A percentile compares a stretch with the other conserved stretches of the same genome.
Evolutionary conservation across 2,888 invertebrate species (phyloP).

Genomic region (Mesochorus sp.): DNA sequence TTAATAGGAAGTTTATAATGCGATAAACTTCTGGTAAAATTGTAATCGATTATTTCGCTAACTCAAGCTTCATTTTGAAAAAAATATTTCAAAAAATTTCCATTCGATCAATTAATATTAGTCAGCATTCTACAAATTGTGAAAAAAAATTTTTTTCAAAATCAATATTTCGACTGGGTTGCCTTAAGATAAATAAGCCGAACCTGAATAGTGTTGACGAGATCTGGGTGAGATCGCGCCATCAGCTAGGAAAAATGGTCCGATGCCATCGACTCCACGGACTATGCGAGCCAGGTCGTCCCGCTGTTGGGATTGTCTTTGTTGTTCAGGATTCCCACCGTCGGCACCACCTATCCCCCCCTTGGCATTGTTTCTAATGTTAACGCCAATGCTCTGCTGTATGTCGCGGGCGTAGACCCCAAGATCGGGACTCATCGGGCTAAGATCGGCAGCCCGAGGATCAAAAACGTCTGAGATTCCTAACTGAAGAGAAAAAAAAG

Average conservation of each 20-base stretch:
- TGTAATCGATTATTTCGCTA: too few relatives aligned
- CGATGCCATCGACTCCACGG: conserved; percentile 28
- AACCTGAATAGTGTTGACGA: conserved; percentile 29
- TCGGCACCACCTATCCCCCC: conserved; percentile 79
- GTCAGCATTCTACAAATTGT: too few relatives aligned
- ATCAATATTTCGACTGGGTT: too few relatives aligned
- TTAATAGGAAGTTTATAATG: too few relatives aligned
- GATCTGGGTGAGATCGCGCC: conserved; percentile 46
- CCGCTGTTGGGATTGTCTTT: background rate
- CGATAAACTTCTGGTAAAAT: too few relatives aligned
- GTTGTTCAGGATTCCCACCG: conserved; percentile 33
- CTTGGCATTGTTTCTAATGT: conserved; percentile 90
- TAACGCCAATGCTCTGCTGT: conserved; percentile 92
- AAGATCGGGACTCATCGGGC: conserved; percentile 90
- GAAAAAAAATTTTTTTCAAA: too few relatives aligned
- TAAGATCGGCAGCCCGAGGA: conserved; percentile 90
- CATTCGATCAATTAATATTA: too few relatives aligned
- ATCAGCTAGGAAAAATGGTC: conserved; percentile 44
- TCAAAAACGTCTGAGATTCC: conserved; percentile 91
- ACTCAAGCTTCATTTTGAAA: too few relatives aligned
- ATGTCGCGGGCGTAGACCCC: conserved; percentile 92
- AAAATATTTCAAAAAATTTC: too few relatives aligned
- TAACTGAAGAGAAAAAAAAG: too few relatives aligned
- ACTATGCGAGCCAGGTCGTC: conserved; percentile 29
- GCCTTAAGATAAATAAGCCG: too few relatives aligned